Conservation (phyloP, 2,888 invertebrate species). For the Oscheius sp. region DNA sequence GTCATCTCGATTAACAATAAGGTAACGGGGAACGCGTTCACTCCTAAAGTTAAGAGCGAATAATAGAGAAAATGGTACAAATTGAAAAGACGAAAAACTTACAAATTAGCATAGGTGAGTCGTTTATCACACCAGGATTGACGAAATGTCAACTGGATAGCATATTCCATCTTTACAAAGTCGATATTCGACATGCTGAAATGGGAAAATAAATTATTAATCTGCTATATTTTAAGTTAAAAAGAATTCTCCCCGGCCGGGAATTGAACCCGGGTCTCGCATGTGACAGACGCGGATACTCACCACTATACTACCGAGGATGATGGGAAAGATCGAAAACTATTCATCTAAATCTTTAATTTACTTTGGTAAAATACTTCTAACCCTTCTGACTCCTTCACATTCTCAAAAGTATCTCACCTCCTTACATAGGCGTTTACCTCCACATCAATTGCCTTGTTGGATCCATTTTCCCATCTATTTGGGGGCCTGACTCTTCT, state of each 20-base stretch:
- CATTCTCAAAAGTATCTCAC: not conserved
- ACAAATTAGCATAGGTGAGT: constrained; percentile 1
- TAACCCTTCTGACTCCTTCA: too few relatives aligned
- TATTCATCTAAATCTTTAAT: too few relatives aligned
- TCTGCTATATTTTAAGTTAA: too few relatives aligned
- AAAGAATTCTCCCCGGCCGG: constrained; percentile 28
- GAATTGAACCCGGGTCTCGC: constrained; percentile 28
- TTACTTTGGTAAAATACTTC: too few relatives aligned
- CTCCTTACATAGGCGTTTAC: constrained; percentile 23
- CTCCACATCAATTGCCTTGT: constrained; percentile 17
- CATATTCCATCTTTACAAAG: constrained; percentile 31
- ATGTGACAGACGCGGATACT: constrained; percentile 28
- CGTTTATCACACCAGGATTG: constrained; percentile 26
- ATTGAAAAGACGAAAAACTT: not conserved
- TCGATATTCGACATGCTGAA: constrained; percentile 29
- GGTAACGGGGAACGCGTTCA: not conserved
- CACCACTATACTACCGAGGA: constrained; percentile 29
- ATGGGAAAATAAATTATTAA: not conserved
- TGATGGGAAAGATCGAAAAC: too few relatives aligned
- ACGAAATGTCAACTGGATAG: constrained; percentile 20
- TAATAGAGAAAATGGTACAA: too few relatives aligned
- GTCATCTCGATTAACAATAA: constrained; percentile 10
- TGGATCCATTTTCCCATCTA: constrained; percentile 2
- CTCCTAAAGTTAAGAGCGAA: not conserved
- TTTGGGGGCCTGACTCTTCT: not conserved